Evolutionary conservation across 2,113 vertebrate genomes (phyloP).

Genomic region (Urocynchramus pylzowi): DNA sequence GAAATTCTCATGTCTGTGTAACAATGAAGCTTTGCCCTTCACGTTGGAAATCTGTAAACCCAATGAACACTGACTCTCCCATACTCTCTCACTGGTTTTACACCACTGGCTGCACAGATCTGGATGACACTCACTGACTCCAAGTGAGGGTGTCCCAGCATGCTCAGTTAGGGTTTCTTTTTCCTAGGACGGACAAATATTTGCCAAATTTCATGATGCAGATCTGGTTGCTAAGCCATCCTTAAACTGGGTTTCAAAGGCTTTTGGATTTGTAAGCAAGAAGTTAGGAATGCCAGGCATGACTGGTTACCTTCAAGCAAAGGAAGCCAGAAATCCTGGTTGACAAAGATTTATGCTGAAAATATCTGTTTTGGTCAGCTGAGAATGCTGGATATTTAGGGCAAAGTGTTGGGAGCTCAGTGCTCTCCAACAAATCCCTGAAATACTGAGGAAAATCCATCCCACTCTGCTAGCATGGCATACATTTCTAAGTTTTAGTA

Average conservation of each 20-base stretch:
- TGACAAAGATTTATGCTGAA: neutral
- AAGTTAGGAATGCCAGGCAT: neutral
- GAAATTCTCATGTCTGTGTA: neutral
- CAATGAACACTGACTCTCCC: accelerated
- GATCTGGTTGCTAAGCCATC: neutral
- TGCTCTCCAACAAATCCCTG: neutral
- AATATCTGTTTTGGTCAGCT: neutral
- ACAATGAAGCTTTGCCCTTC: neutral
- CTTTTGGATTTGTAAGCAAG: neutral
- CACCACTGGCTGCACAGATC: neutral
- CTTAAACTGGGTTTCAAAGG: neutral
- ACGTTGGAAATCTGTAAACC: neutral
- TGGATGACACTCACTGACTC: neutral
- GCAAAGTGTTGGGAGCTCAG: neutral
- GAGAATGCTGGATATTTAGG: neutral
- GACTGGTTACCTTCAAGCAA: neutral
- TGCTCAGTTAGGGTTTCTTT: neutral
- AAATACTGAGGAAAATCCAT: neutral
- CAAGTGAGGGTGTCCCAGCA: neutral
- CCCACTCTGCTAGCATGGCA: neutral
- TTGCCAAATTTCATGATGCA: neutral
- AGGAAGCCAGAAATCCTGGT: neutral
- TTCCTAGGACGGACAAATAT: neutral
- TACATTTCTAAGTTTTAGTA: neutral
- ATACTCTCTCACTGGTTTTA: neutral